These are phyloP conservation scores for Theonella swinhoei DNA, from an alignment of 37 sponge, comb jelly and placozoan genomes.

Conservation along the genomic window DNA sequence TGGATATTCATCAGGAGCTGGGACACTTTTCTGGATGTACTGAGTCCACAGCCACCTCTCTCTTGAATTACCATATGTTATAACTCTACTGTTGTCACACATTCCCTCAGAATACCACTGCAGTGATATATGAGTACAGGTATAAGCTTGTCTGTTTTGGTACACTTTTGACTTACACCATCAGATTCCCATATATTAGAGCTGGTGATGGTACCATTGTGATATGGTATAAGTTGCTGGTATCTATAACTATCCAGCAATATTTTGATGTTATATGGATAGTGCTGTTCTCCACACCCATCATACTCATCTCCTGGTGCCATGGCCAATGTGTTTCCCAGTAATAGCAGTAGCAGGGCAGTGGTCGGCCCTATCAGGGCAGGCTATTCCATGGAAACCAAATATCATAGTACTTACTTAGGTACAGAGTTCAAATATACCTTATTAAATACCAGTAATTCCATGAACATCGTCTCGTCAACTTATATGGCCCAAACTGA, in stretches of 20 bases:
- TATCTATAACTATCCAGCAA: neutral
- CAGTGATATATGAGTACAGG: neutral
- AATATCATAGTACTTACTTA: too few species aligned
- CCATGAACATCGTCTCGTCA: too few species aligned
- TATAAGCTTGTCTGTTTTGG: too few species aligned
- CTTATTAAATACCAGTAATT: too few species aligned
- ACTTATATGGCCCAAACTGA: too few species aligned
- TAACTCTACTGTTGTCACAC: neutral
- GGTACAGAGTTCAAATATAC: too few species aligned
- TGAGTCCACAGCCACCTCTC: neutral
- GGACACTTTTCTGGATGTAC: neutral
- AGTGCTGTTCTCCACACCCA: neutral
- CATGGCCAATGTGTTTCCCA: neutral
- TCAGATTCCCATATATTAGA: too few species aligned
- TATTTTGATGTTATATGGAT: neutral
- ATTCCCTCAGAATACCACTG: neutral
- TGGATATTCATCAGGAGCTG: neutral
- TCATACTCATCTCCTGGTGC: neutral
- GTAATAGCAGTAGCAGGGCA: neutral
- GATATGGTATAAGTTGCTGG: neutral
- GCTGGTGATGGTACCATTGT: too few species aligned
- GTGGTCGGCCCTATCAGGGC: too few species aligned
- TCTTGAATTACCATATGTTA: too few species aligned
- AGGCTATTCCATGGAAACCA: too few species aligned
- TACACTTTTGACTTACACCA: too few species aligned